Percentiles rank a stretch among this genome's conserved stretches.
Evolutionary conservation across 2,113 vertebrate species (phyloP).

Genomic region (Lutjanus erythropterus): DNA sequence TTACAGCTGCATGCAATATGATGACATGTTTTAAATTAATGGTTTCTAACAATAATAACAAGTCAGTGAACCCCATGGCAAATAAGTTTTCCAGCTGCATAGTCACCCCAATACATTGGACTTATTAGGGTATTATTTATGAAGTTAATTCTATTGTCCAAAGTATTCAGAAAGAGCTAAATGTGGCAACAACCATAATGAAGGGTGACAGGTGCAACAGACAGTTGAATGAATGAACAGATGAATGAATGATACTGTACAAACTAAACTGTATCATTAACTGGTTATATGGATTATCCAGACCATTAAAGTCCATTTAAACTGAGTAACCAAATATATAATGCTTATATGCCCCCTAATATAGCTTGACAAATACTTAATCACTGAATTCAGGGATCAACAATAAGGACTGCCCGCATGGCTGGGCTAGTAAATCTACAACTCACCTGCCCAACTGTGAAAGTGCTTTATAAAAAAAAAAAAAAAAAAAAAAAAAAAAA

Average conservation of each 20-base stretch:
- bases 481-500: no score
- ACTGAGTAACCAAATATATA: neutral
- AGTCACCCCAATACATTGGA: neutral
- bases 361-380: neutral
- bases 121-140: neutral
- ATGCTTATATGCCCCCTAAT: neutral
- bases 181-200: neutral
- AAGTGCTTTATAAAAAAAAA: no score
- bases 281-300: neutral
- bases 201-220: constrained; percentile 60
- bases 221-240: constrained; percentile 1
- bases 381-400: no score
- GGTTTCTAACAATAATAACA: neutral
- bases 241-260: neutral
- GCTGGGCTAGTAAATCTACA: no score
- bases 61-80: neutral
- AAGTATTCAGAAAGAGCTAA: constrained; percentile 4
- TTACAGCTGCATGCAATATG: neutral
- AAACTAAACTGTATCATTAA: neutral
- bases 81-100: neutral
- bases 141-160: constrained; percentile 15
- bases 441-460: no score
- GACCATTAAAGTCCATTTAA: neutral
- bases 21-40: no score
- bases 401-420: no score